phyloP scores from a whole-genome alignment of 2,888 invertebrate species.

The Cryptus armator region DNA sequence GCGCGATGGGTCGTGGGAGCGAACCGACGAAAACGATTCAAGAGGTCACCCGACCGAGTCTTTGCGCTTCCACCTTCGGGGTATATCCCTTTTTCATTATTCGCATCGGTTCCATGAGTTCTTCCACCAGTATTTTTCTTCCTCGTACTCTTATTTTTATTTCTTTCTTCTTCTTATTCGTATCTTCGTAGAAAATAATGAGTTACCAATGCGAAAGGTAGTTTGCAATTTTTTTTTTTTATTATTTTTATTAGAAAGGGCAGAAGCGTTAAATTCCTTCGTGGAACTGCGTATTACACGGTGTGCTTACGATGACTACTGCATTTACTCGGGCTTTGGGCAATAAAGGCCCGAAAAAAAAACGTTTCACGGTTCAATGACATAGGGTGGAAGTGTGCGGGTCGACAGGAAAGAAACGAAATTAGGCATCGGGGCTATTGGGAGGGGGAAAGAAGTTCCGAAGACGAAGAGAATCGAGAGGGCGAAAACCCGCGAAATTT shows the following conservation, averaged over 20 bases:
- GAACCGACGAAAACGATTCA: conserved; percentile 45
- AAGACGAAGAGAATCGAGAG: conserved; percentile 36
- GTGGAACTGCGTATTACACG: conserved; percentile 41
- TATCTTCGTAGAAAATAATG: no score
- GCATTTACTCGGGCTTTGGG: conserved; percentile 12
- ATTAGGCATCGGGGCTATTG: conserved; percentile 37
- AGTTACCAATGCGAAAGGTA: no score
- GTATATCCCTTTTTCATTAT: conserved; percentile 17
- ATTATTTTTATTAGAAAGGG: neutral
- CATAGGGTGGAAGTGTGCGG: conserved; percentile 36
- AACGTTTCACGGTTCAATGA: conserved; percentile 63
- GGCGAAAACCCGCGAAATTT: conserved; percentile 42
- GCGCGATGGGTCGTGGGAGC: conserved; percentile 64
- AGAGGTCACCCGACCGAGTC: conserved; percentile 51
- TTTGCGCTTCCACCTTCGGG: conserved; percentile 40
- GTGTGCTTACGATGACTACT: neutral
- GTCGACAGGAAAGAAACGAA: conserved; percentile 57
- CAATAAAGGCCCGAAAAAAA: conserved; percentile 9
- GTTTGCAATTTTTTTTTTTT: neutral
- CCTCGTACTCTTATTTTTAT: neutral
- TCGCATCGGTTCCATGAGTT: conserved; percentile 7
- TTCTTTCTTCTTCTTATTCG: neutral
- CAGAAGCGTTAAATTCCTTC: conserved; percentile 4
- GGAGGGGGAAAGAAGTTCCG: neutral
- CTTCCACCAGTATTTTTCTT: neutral